phyloP scores from a whole-genome alignment of 2,797 vertebrate genomes.

The Mus caroli region DNA sequence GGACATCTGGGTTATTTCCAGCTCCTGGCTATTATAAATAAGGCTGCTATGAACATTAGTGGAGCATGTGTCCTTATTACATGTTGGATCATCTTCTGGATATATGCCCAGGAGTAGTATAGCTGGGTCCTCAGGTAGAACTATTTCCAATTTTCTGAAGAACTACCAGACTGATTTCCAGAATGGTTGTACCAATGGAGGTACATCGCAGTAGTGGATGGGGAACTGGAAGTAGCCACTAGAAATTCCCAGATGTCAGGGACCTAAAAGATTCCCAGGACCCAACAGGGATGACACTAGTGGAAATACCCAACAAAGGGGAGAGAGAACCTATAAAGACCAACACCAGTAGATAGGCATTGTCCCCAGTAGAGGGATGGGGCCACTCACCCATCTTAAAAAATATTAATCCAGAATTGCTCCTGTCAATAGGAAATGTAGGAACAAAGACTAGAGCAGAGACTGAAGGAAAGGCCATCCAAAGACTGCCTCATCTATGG shows the following conservation, averaged over 20 bases:
- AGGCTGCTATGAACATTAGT: background rate
- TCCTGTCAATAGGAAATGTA: background rate
- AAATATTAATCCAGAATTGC: background rate
- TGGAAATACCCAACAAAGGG: background rate
- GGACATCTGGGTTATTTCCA: background rate
- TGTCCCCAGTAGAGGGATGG: background rate
- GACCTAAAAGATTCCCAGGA: background rate
- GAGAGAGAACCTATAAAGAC: background rate
- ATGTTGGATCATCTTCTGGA: background rate
- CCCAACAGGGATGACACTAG: background rate
- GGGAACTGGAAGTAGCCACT: background rate
- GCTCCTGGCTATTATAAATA: background rate
- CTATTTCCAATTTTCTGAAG: background rate
- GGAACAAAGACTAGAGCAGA: background rate
- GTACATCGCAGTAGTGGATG: background rate
- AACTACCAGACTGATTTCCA: background rate
- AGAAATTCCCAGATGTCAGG: background rate
- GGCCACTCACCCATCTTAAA: background rate
- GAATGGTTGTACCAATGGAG: background rate
- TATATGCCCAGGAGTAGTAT: background rate
- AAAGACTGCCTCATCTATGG: background rate
- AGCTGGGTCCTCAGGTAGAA: background rate
- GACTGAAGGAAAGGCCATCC: background rate
- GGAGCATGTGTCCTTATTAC: background rate
- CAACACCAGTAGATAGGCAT: background rate